Evolutionary conservation across 2,797 vertebrate genomes (phyloP), one percentile per base, ranked within the genome.

Genomic region (Buphagus erythrorhynchus): DNA sequence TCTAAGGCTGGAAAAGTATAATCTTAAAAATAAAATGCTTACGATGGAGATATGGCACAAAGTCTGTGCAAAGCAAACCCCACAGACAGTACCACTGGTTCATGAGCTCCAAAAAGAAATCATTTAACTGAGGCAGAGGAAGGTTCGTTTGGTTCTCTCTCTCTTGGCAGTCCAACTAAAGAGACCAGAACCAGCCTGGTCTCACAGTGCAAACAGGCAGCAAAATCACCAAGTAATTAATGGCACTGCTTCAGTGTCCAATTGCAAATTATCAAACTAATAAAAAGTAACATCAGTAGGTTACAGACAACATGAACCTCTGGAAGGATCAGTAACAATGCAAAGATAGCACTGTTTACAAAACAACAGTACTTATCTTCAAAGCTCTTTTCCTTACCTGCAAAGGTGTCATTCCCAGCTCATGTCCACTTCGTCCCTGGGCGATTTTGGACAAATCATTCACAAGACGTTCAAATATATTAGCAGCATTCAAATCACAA

Each of bases 401-500:
- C 36, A 99, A 92, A 72, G 98, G 98, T 3, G 99, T 99, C 98
- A 99, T 99, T 79, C 99, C 99, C 33, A 99, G 97, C 93, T 99
- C 99, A 63, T 99, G 99, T 16, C 99, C 99, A 74, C 99, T 99
- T 88, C 99, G 97, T 92, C 99, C 99, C 98, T 99, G 99, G 48
- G 99, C 99, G 0, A 99, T 99, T 98, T 99, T 99, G 12, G 99
- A 99, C 93, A 99, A 98, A 96, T 99, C 99, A 71, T 98, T 99
- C 86, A 99, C 99, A 20, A 99, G 98, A 29, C 99, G 98, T 96
- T 99, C 99, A 94, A 99, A 99, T 97, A 99, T 99, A 97, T 99
- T 99, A 95, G 99, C 99, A 68, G 99, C 99, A 7, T 99, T 99
- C 92, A 99, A 98, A 97, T 99, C 99, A 96, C 99, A 99, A 97